Evolutionary conservation across 2,113 vertebrate genomes (phyloP), one percentile per base, ranked within the genome.

Genomic region (Tragelaphus buxtoni): DNA sequence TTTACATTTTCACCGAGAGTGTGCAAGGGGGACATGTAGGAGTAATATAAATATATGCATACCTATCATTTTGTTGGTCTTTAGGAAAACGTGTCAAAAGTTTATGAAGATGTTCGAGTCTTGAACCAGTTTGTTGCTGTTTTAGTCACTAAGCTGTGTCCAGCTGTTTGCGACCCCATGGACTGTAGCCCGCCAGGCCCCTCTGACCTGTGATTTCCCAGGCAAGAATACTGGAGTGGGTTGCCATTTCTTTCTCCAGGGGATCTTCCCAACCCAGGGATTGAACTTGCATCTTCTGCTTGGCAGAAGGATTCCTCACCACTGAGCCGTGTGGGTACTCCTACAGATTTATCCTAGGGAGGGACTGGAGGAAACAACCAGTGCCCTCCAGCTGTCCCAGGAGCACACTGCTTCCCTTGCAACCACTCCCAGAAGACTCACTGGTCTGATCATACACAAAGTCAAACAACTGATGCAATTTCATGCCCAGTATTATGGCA

Each of bases 251-350:
- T 16, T 65, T n/a, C 16, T n/a, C 32, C 63, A 65, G 32, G 63
- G 17, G 63, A 65, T 65, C 8, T 35, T 65, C 8, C 2, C 17
- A 65, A 20, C 32, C 63, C 2, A 0, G 32, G 17, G 17, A 20
- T 35, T 4, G 0, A 35, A 20, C 8, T 17, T 35, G 3, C 1
- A 0, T n/a, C 61, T 65, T n/a, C 32, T 35, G 63, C 8, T 4
- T 65, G 32, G 63, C 32, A 35, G 17, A 1, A 9, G 16, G 16
- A 18, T 35, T 65, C 63, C 8, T 65, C 63, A 65, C 16, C 63
- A 65, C 63, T 65, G 63, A 65, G 61, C 61, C 1, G 0, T n/a
- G 61, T 65, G 32, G 17, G 63, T n/a, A 47, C 22, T 69, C 35
- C 35, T 72, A 35, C 7, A 56, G 32, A 79, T 24, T 32, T 4